A percentile compares a stretch with the other conserved stretches of the same genome.
These are phyloP conservation scores for Brachyistius frenatus DNA, from an alignment of 2,113 vertebrate species.

Conservation along the genomic window DNA sequence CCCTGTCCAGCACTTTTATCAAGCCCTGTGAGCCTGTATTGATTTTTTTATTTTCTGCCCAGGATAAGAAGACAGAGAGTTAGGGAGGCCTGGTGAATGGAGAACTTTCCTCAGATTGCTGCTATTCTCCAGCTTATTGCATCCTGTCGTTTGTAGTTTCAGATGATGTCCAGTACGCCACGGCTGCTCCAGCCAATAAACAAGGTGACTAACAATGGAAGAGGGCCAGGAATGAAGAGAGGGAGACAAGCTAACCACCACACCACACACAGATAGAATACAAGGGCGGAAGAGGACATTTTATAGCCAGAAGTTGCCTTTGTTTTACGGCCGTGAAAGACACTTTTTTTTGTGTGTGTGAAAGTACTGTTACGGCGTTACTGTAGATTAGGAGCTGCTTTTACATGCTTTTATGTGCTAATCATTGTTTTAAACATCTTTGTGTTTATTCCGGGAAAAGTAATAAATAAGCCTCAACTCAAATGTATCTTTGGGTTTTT, in stretches of 20 bases:
- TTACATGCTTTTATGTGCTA: no score
- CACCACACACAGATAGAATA: constrained; percentile 80
- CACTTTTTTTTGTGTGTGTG: constrained; percentile 15
- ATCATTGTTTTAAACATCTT: no score
- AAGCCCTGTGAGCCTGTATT: constrained; percentile 95
- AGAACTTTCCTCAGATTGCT: constrained; percentile 98
- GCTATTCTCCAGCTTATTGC: constrained; percentile 98
- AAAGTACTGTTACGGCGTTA: not conserved
- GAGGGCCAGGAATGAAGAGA: constrained; percentile 85
- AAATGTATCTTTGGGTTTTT: no score
- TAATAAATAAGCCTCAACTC: no score
- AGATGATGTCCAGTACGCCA: constrained; percentile 95
- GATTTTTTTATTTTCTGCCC: constrained; percentile 99
- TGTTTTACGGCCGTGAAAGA: constrained; percentile 35
- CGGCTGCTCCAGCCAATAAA: constrained; percentile 93
- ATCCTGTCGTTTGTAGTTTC: constrained; percentile 98
- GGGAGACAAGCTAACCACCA: constrained; percentile 76
- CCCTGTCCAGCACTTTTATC: constrained; percentile 94
- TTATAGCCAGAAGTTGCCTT: constrained; percentile 47
- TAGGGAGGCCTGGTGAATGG: constrained; percentile 95
- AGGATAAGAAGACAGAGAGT: constrained; percentile 99
- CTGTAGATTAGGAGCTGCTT: not conserved
- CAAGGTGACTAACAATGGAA: constrained; percentile 93
- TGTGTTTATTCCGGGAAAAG: no score
- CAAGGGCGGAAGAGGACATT: constrained; percentile 69